Base-by-base conservation (phyloP, 1,140 invertebrate species). In the Procambarus virginalis region DNA sequence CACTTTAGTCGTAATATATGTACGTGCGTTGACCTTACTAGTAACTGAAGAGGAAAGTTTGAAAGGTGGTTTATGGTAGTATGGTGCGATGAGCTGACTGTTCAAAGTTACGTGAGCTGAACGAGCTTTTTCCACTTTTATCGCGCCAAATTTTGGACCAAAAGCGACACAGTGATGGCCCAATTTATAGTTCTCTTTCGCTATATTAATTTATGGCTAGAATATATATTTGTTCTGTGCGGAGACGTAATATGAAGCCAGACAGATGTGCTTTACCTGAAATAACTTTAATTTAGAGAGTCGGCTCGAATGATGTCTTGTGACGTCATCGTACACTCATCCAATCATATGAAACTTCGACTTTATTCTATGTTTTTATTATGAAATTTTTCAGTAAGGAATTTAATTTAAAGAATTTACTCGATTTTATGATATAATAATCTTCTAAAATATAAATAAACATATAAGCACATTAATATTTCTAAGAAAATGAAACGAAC, bases 251-350 rank as follows among this genome's bases (percentile, higher is more conserved):
- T 10, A 20, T 34, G 4, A 34, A 45, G 10, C 5, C 68, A 73
- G 14, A 34, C 6, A 20, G 22, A 5, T 17, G 64, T 68, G 12
- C 17, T 68, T 4, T 4, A 68, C 17, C 12, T 68, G 0, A 68
- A 17, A 68, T 20, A 8, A 20, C 6, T 73, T 6, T 20, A 73
- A 10, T 68, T 17, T 17, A 73, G 20, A 73, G n/a, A 34, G 1
- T 34, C 22, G 68, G 8, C 68, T 73, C n/a, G 68, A 45, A 17
- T 73, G 68, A 73, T 68, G 76, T 70, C 77, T 81, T 45, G 68
- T 87, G 85, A 87, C 85, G 85, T 87, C 85, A 87, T 81, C 17
- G 12, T 70, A 48, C 85, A 87, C 79, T 68, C 77, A 86, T 86
- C 85, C 77, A 80, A 87, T 87, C 85, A 87, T 51, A 51, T 70